A percentile compares a stretch with the other conserved stretches of the same genome.
phyloP scores from a whole-genome alignment of 2,797 vertebrate genomes.

The Lacerta agilis region DNA sequence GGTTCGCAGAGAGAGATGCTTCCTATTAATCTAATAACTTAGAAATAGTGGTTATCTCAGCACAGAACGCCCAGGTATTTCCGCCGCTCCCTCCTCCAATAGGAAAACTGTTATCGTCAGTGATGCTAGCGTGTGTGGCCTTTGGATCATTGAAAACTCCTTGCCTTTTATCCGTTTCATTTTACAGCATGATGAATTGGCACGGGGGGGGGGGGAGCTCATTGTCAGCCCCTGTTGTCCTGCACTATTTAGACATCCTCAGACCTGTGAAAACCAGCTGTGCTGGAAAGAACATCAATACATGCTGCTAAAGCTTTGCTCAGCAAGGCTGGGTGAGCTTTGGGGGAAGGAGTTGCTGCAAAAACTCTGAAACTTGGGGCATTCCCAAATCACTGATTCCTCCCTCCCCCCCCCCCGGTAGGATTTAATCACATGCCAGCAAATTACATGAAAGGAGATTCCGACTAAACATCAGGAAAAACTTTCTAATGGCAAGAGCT shows the following conservation, averaged over 20 bases:
- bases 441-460: too few species aligned
- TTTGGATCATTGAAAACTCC: neutral
- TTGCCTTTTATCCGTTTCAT: neutral
- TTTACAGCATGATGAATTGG: neutral
- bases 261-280: neutral
- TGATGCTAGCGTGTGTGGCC: constrained; percentile 20
- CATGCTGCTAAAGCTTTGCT: neutral
- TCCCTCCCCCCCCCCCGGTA: too few species aligned
- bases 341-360: too few species aligned
- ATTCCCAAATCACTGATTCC: too few species aligned
- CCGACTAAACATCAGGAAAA: too few species aligned
- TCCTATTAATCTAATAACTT: constrained; percentile 26
- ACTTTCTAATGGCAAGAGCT: too few species aligned
- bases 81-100: neutral
- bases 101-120: constrained; percentile 30
- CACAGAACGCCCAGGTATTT: neutral
- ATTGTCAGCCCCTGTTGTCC: neutral
- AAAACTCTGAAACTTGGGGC: neutral
- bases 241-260: neutral
- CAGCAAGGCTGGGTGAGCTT: neutral
- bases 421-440: too few species aligned
- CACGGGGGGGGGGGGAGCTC: too few species aligned
- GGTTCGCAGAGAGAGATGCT: constrained; percentile 29
- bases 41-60: neutral
- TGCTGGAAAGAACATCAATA: neutral